Evolutionary conservation across 2,797 vertebrate species (phyloP).

Genomic region (Sebastes flavidus): DNA sequence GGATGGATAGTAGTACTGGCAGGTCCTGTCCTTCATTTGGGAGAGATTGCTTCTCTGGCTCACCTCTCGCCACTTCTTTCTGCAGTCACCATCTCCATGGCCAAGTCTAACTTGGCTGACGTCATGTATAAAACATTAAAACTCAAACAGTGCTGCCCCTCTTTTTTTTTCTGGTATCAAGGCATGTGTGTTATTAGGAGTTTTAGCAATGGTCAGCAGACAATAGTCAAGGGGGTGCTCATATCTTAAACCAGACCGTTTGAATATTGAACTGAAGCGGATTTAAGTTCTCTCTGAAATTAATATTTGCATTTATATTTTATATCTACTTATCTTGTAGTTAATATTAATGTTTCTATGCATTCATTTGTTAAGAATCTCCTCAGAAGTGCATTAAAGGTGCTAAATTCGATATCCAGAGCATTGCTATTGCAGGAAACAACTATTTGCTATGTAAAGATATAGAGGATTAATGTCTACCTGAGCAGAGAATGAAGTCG

Average conservation of each 20-base stretch:
- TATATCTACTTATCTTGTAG: not conserved
- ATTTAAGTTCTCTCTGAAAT: not conserved
- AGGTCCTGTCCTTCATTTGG: constrained; percentile 50
- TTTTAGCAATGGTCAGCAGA: not conserved
- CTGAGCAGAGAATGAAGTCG: too few species aligned
- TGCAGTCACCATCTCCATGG: constrained; percentile 45
- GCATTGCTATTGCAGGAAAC: too few species aligned
- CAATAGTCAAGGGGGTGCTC: not conserved
- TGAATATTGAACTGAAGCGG: not conserved
- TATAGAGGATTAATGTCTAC: too few species aligned
- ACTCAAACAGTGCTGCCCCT: not conserved
- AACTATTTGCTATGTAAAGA: too few species aligned
- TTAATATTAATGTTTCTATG: not conserved
- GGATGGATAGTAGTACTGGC: constrained; percentile 45
- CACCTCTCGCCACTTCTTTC: constrained; percentile 37
- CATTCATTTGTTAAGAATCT: too few species aligned
- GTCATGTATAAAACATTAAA: constrained; percentile 34
- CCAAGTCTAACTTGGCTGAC: constrained; percentile 33
- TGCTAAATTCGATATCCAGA: too few species aligned
- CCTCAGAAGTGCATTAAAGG: too few species aligned
- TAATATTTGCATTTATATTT: not conserved
- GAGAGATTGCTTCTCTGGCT: constrained; percentile 55
- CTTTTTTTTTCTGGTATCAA: not conserved
- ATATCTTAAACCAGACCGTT: not conserved
- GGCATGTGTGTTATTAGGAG: not conserved